Evolutionary conservation across 2,888 invertebrate species (phyloP).

Genomic region (Syritta pipiens): DNA sequence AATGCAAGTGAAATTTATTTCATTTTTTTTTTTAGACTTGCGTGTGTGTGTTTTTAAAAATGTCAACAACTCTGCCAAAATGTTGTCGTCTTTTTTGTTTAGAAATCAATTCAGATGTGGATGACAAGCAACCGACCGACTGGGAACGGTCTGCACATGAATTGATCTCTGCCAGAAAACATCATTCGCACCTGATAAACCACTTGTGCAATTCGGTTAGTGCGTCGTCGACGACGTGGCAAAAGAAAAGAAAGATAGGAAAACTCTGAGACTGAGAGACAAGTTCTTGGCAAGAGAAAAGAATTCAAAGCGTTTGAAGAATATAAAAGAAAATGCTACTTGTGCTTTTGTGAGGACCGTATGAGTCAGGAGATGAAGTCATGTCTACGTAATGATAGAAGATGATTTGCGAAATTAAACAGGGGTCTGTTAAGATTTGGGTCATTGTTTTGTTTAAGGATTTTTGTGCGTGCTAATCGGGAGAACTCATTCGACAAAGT

Average conservation of each 20-base stretch:
- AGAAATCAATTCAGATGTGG: slow-evolving; percentile 8
- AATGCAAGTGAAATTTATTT: slow-evolving; percentile 19
- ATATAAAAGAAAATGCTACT: background rate
- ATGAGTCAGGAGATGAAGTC: slow-evolving; percentile 35
- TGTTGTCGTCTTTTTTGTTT: slow-evolving; percentile 13
- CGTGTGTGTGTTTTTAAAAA: background rate
- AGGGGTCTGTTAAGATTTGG: background rate
- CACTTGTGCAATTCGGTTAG: background rate
- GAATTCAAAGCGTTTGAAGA: slow-evolving; percentile 4
- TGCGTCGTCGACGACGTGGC: slow-evolving; percentile 35
- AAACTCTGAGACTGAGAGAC: slow-evolving; percentile 4
- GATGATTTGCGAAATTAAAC: slow-evolving; percentile 1
- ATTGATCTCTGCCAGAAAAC: background rate
- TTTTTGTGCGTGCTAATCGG: too few relatives aligned
- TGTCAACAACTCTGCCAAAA: slow-evolving; percentile 32
- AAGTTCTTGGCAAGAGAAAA: slow-evolving; percentile 46
- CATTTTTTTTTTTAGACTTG: slow-evolving; percentile 1
- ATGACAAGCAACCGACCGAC: background rate
- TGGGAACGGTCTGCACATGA: background rate
- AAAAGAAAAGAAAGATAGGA: background rate
- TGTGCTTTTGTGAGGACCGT: background rate
- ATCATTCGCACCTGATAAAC: slow-evolving; percentile 26
- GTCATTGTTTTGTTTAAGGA: background rate
- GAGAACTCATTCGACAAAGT: too few relatives aligned
- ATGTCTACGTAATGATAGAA: background rate